A percentile compares a stretch with the other conserved stretches of the same genome.
Evolutionary conservation across 2,888 invertebrate species (phyloP).

Genomic region (Caenorhabditis sp.): DNA sequence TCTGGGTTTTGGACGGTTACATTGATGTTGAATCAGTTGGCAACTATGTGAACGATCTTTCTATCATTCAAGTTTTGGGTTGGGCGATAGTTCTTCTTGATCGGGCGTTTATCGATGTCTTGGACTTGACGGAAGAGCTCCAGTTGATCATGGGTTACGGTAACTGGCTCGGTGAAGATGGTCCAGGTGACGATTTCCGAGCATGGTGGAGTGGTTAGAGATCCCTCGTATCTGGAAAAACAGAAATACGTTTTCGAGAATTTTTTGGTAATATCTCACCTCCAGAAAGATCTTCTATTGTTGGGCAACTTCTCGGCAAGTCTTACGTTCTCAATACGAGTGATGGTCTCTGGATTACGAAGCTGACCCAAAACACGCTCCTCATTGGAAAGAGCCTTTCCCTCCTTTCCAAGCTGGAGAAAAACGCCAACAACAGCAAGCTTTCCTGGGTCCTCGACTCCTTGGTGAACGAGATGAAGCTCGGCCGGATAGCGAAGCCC

Average conservation of each 20-base stretch:
- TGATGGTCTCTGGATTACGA: conserved; percentile 61
- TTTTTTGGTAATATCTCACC: conserved; percentile 71
- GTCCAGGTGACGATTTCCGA: conserved; percentile 81
- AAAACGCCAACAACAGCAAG: conserved; percentile 82
- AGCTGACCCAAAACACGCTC: conserved; percentile 65
- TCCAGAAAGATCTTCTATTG: conserved; percentile 75
- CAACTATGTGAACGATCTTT: conserved; percentile 66
- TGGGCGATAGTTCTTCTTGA: conserved; percentile 79
- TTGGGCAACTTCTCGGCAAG: conserved; percentile 76
- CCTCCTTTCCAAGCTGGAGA: conserved; percentile 74
- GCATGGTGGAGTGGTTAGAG: conserved; percentile 82
- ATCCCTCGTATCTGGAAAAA: conserved; percentile 79
- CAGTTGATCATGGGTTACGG: conserved; percentile 78
- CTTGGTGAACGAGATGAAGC: conserved; percentile 82
- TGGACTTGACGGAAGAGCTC: conserved; percentile 77
- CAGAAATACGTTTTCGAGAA: background rate
- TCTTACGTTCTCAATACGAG: conserved; percentile 66
- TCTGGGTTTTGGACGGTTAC: background rate
- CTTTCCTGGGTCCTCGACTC: conserved; percentile 78
- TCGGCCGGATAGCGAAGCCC: conserved; percentile 79
- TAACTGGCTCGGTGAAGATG: conserved; percentile 81
- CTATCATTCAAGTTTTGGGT: conserved; percentile 77
- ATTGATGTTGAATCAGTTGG: conserved; percentile 38
- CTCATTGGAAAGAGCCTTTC: conserved; percentile 67
- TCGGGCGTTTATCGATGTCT: conserved; percentile 71